Evolutionary conservation across 2,113 vertebrate species (phyloP).

Genomic region (Myrmecophaga tridactyla): DNA sequence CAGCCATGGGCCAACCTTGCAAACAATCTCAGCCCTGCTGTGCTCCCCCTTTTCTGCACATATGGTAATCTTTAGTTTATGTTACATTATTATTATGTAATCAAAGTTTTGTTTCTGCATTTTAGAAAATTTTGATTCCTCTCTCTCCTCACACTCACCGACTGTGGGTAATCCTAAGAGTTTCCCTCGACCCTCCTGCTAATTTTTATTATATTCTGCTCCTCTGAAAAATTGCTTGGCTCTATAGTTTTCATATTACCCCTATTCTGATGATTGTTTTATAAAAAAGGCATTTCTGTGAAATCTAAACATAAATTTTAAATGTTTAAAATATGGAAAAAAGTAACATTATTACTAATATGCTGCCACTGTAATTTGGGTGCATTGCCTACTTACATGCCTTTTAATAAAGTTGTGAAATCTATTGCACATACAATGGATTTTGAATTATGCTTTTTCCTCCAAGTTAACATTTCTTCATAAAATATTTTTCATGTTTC

Average conservation of each 20-base stretch:
- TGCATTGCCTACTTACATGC: background rate
- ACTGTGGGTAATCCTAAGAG: background rate
- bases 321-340: background rate
- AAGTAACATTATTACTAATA: background rate
- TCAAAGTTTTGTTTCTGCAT: background rate
- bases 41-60: background rate
- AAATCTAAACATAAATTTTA: background rate
- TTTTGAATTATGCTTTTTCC: background rate
- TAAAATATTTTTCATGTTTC: background rate
- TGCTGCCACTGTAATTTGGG: background rate
- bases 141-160: background rate
- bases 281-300: background rate
- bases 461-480: background rate
- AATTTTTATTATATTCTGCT: background rate
- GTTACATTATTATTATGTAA: background rate
- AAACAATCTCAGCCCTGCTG: accelerated
- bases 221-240: background rate
- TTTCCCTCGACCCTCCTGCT: background rate
- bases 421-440: accelerated
- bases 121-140: background rate
- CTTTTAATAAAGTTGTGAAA: background rate
- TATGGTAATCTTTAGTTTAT: background rate
- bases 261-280: background rate
- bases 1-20: background rate
- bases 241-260: background rate